Conservation (phyloP, 2,888 invertebrate species). For the Trachelus troglodyta region DNA sequence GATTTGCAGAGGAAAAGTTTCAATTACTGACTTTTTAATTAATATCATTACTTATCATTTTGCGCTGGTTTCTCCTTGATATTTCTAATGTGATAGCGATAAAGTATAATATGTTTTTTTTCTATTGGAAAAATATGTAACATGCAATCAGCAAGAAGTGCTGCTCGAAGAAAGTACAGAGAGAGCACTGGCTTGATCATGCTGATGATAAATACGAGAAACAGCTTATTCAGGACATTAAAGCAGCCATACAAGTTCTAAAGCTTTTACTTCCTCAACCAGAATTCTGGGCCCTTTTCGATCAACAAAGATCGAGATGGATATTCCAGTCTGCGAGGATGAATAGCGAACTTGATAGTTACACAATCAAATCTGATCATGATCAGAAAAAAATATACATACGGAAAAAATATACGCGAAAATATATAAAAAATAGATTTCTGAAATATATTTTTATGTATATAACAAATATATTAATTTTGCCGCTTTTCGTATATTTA, state of each 20-base stretch:
- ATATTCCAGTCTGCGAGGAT: conserved; percentile 92
- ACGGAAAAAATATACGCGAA: too few species aligned
- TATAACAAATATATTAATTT: too few species aligned
- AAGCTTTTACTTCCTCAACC: conserved; percentile 90
- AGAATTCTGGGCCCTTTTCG: conserved; percentile 97
- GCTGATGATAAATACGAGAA: conserved; percentile 82
- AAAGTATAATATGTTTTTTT: conserved; percentile 21
- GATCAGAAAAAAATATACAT: too few species aligned
- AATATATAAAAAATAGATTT: too few species aligned
- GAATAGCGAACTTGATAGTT: conserved; percentile 82
- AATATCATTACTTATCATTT: too few species aligned
- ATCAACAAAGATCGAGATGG: conserved; percentile 95
- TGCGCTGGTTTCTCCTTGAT: too few species aligned
- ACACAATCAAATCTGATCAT: conserved; percentile 86
- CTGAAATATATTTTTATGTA: too few species aligned
- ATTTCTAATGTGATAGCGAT: not conserved
- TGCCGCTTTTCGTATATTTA: too few species aligned
- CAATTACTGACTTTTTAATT: too few species aligned
- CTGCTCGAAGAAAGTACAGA: conserved; percentile 69
- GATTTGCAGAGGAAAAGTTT: too few species aligned
- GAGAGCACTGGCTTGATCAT: conserved; percentile 90
- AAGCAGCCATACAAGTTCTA: conserved; percentile 79
- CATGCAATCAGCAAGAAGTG: conserved; percentile 68
- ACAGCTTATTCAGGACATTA: conserved; percentile 82
- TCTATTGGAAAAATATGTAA: conserved; percentile 50